Base-by-base conservation (phyloP, 1,140 invertebrate species). In the Reticulitermes speratus region DNA sequence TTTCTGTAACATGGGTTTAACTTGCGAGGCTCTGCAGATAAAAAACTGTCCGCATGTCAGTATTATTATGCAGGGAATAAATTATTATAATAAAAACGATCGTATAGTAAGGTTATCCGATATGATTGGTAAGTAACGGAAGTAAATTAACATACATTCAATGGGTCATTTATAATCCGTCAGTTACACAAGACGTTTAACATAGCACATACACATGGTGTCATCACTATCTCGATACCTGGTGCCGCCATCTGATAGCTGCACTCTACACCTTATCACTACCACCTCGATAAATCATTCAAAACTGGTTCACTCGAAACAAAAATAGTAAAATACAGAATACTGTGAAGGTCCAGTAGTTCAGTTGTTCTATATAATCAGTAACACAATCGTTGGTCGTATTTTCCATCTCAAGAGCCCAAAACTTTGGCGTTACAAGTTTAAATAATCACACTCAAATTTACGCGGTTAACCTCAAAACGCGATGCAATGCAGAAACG, bases 71-170 rank as follows among this genome's bases (percentile, higher is more conserved):
- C 52, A 55, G n/a, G n/a, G 65, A 75, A 75, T 75, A 30, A 75
- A 75, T 75, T 75, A 75, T 30, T 75, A 75, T 75, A 75, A 75
- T 75, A 75, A 19, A 30, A 0, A 30, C 25, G 25, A 75, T 75
- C 59, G n/a, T 30, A 75, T 75, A 75, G n/a, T 75, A 75, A 75
- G 25, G 65, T 75, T 75, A 75, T 75, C 25, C n/a, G 65, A 30
- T 5, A 75, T 75, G 65, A 75, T 75, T 30, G 65, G 65, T 75
- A 6, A 75, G 2, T 12, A 30, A 9, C 65, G 65, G 65, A 75
- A 75, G n/a, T 75, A 75, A n/a, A 75, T 75, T 75, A 75, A 75
- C 65, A 75, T 75, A 75, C 2, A 8, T 75, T 75, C 65, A 75
- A 75, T 75, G 12, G 65, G n/a, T 25, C 65, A 75, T 75, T 75